phyloP scores from a whole-genome alignment of 2,888 invertebrate species.

The Cryptosula pallasiana region DNA sequence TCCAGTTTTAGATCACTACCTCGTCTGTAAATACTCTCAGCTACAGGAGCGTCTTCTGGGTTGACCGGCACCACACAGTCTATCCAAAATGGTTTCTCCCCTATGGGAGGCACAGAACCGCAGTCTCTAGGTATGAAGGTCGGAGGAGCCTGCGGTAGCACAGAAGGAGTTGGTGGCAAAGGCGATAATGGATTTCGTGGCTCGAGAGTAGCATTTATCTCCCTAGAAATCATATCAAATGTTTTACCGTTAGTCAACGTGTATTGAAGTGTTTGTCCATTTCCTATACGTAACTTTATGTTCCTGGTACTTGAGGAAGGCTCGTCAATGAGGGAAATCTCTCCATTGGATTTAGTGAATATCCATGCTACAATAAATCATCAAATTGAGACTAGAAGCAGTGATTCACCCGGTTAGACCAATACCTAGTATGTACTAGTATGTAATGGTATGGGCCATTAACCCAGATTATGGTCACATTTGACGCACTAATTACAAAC shows the following conservation, averaged over 20 bases:
- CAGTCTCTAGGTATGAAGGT: background rate
- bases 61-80: background rate
- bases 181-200: background rate
- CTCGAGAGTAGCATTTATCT: background rate
- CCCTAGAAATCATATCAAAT: slow-evolving; percentile 11
- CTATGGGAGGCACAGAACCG: background rate
- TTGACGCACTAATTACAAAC: too few relatives aligned
- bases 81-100: slow-evolving; percentile 16
- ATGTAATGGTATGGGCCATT: too few relatives aligned
- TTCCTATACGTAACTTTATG: background rate
- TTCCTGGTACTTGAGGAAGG: background rate
- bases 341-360: background rate
- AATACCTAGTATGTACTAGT: too few relatives aligned
- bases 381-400: too few relatives aligned
- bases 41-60: background rate
- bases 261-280: background rate
- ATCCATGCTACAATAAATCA: background rate
- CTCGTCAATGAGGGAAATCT: background rate
- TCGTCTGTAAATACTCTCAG: background rate
- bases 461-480: too few relatives aligned
- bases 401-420: too few relatives aligned
- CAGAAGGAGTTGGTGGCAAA: slow-evolving; percentile 4
- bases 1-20: background rate
- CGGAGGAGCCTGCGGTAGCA: background rate
- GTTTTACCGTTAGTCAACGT: background rate